phyloP scores from a whole-genome alignment of 2,113 vertebrate genomes.

The Serinus canaria region DNA sequence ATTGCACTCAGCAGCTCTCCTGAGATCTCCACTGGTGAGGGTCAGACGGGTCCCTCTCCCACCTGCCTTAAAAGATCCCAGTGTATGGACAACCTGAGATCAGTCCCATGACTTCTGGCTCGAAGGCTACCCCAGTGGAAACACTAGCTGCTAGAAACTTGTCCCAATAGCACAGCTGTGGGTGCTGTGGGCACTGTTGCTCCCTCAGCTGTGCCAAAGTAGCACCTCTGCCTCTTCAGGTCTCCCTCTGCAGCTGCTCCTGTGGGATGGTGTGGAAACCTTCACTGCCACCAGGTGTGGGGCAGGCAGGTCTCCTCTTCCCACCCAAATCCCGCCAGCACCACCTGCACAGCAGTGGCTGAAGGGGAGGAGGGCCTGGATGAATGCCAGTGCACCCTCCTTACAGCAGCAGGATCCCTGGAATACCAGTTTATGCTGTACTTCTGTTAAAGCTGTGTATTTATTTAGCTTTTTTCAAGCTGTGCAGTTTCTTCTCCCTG shows the following conservation, averaged over 20 bases:
- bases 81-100: not conserved
- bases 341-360: fast-evolving
- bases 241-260: not conserved
- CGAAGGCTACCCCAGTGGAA: not conserved
- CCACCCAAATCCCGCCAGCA: not conserved
- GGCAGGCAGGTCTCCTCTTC: not conserved
- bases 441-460: not conserved
- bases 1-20: not conserved
- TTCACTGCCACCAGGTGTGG: not conserved
- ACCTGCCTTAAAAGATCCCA: not conserved
- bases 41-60: fast-evolving
- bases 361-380: not conserved
- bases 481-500: not conserved
- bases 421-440: not conserved
- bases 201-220: not conserved
- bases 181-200: not conserved
- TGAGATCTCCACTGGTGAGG: not conserved
- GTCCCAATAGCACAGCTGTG: not conserved
- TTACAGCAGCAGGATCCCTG: not conserved
- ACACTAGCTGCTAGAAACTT: not conserved
- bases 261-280: not conserved
- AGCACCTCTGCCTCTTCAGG: not conserved
- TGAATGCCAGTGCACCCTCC: not conserved
- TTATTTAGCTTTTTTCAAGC: not conserved
- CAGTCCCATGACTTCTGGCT: not conserved